These are phyloP conservation scores for Varanus salvator DNA, from an alignment of 2,113 vertebrate genomes.

Conservation along the genomic window DNA sequence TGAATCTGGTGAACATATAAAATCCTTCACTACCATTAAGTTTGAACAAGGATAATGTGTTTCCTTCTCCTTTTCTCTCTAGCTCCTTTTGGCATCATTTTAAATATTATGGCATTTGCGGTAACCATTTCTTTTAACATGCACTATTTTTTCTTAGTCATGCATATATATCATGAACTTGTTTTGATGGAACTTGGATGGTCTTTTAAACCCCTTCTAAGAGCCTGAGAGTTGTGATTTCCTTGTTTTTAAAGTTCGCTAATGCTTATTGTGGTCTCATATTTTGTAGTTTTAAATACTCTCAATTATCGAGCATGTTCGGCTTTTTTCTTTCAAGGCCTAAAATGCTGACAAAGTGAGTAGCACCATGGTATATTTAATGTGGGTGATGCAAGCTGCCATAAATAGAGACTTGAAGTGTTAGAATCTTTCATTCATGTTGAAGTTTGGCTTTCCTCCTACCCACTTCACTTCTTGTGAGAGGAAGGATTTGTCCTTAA, in stretches of 20 bases:
- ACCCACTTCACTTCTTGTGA: not conserved
- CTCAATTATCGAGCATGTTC: constrained; percentile 35
- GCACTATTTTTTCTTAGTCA: not conserved
- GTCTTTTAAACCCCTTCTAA: not conserved
- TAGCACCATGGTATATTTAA: constrained; percentile 15
- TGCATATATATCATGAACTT: not conserved
- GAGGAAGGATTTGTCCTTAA: not conserved
- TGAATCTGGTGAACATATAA: not conserved
- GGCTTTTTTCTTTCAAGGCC: not conserved
- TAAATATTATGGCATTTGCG: not conserved
- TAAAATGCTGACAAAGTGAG: constrained; percentile 4
- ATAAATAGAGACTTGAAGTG: not conserved
- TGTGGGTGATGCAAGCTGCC: not conserved
- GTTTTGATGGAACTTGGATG: not conserved
- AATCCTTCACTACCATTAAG: not conserved
- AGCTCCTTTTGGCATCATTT: not conserved
- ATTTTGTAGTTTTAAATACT: not conserved
- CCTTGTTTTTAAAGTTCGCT: not conserved
- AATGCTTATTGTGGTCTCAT: not conserved
- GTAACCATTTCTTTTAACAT: not conserved
- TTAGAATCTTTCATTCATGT: constrained; percentile 5
- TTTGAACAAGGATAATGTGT: not conserved
- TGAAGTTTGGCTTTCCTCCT: not conserved
- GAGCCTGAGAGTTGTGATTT: not conserved
- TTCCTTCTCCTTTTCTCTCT: too few species aligned